Evolutionary conservation across 2,888 invertebrate species (phyloP), one percentile per base, ranked within the genome.

Genomic region (Eudemis profundana): DNA sequence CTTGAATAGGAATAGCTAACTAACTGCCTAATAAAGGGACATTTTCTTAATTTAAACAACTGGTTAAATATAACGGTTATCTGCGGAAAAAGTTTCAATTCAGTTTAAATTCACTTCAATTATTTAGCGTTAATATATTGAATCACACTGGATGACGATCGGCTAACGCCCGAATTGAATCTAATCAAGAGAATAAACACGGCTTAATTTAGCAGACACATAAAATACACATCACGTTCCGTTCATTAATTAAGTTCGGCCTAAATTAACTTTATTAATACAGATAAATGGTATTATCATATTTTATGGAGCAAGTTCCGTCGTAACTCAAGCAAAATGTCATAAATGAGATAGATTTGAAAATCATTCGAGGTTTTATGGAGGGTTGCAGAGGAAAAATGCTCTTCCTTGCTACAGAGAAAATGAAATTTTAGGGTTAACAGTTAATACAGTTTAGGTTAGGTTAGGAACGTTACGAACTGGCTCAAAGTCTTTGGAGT

Each of bases 251-350:
- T 56, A 56, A 44, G 42, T 56, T 44, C 19, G n/a, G 19, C 56
- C 42, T 54, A 15, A 27, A 54, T 53, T 54, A 27, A 40, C 29
- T 56, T 56, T 44, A 54, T 27, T 54, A 54, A 42, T 40, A 54
- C 54, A 44, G 56, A 56, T 56, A 56, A 44, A 56, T 56, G 29
- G 42, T 19, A 56, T 56, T 56, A 56, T 56, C 54, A 42, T 56
- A 56, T 56, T 56, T 56, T 42, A 56, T 56, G 54, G 54, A 17
- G 42, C 42, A 56, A 56, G 29, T 56, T 56, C 10, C 4, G 17
- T 17, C 42, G 56, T 56, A 56, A 44, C 42, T 56, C n/a, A n/a
- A 15, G 56, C 4, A 29, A 44, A 42, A 27, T 4, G 27, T 19
- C 42, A 44, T 19, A 44, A 56, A 56, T 42, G 56, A 44, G 42